phyloP scores from a whole-genome alignment of 2,888 invertebrate species.

The Sepiola atlantica region DNA sequence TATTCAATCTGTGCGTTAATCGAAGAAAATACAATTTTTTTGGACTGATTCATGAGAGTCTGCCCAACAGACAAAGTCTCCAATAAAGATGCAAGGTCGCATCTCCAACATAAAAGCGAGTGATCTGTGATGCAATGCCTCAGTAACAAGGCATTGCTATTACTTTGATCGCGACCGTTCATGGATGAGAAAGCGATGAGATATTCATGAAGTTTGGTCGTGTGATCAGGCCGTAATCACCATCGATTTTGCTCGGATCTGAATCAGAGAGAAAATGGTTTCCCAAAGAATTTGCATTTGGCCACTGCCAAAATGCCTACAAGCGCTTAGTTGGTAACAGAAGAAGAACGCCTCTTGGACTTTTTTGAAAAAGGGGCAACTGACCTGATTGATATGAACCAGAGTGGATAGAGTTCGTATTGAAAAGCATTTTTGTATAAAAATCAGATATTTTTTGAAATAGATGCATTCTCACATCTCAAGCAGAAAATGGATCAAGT shows the following conservation, averaged over 20 bases:
- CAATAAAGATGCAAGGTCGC: too few species aligned
- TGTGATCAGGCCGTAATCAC: background rate
- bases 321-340: background rate
- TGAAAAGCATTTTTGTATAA: too few species aligned
- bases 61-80: too few species aligned
- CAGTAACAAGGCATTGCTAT: background rate
- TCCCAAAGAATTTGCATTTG: background rate
- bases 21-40: too few species aligned
- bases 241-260: background rate
- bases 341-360: background rate
- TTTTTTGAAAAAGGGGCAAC: background rate
- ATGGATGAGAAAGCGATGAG: background rate
- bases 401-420: too few species aligned
- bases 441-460: too few species aligned
- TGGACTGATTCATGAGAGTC: too few species aligned
- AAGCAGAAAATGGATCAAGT: too few species aligned
- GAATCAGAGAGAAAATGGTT: background rate
- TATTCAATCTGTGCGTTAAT: too few species aligned
- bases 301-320: background rate
- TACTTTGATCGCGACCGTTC: background rate
- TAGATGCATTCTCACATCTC: too few species aligned
- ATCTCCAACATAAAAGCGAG: background rate
- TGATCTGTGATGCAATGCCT: slow-evolving; percentile 12
- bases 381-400: background rate
- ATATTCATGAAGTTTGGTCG: background rate